A percentile compares a stretch with the other conserved stretches of the same genome.
These are phyloP conservation scores for Onychomys leucogaster DNA, from an alignment of 2,797 vertebrate genomes.

Conservation along the genomic window DNA sequence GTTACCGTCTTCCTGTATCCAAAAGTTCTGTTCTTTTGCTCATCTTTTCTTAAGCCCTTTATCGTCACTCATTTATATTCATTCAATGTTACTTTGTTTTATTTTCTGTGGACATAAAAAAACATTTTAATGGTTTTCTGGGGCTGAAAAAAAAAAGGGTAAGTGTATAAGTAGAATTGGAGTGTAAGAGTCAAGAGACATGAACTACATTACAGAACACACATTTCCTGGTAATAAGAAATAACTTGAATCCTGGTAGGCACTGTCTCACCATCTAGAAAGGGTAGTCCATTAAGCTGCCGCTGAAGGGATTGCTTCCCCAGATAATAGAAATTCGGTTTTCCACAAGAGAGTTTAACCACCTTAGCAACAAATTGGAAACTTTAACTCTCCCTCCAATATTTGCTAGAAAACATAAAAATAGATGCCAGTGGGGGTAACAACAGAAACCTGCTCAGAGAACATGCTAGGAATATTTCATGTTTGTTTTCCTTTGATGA, in stretches of 20 bases:
- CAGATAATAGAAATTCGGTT: neutral
- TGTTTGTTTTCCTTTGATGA: constrained; percentile 20
- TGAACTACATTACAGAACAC: neutral
- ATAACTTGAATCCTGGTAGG: neutral
- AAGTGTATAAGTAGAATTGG: neutral
- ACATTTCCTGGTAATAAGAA: neutral
- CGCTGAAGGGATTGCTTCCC: neutral
- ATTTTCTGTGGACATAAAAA: neutral
- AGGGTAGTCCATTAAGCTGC: neutral
- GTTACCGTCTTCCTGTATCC: neutral
- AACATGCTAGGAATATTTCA: neutral
- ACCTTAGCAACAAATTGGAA: neutral
- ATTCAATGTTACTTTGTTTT: constrained; percentile 1
- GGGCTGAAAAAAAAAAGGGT: neutral
- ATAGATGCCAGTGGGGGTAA: neutral
- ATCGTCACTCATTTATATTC: neutral
- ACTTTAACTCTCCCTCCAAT: neutral
- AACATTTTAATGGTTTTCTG: neutral
- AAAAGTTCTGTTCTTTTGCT: neutral
- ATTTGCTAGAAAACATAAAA: constrained; percentile 8
- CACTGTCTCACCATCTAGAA: neutral
- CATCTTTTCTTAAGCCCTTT: neutral
- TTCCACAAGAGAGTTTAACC: neutral
- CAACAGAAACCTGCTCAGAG: neutral
- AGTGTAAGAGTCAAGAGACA: neutral